Base-by-base conservation (phyloP, 2,113 vertebrate species). In the Clinocottus analis region DNA sequence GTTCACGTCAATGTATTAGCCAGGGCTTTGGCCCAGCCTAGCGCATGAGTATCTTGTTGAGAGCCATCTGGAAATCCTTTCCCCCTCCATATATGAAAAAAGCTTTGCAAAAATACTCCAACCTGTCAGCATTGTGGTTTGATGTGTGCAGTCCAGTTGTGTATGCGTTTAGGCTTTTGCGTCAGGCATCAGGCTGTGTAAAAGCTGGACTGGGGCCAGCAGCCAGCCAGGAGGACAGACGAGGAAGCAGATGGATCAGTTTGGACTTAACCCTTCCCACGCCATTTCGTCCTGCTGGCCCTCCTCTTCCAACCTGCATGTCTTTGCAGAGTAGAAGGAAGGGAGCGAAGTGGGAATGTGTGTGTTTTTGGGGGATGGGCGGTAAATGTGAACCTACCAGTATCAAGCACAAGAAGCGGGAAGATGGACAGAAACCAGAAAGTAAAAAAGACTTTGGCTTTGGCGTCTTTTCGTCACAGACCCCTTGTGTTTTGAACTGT, bases 201-300 rank as follows among this genome's bases (percentile, higher is more conserved):
- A 76, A 84, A 87, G 64, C 80, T 87, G 75, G 85, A 39, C 73
- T 23, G 27, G 33, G 67, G 79, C 89, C 87, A 93, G 80, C 45
- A 85, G 79, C 79, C 85, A 91, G 83, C 72, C 85, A 93, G 82
- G 67, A 90, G 84, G 88, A 90, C 92, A 93, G 92, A 93, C 83
- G 75, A 93, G 87, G 82, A 78, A 90, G 88, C 94, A 94, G 93
- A 94, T 94, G 93, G 93, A 83, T 88, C 79, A 86, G 81, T 92
- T 90, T 85, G 86, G 90, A 92, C 86, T 93, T 93, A 93, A 94
- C 93, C 91, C 93, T 93, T 94, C 89, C 93, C 90, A 93, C 86
- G 88, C 90, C 92, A 92, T 82, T 81, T 87, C 75, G 77, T 88
- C 85, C 84, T 90, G 51, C 78, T 70, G 82, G 76, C 80, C 80